A percentile compares a stretch with the other conserved stretches of the same genome.
Evolutionary conservation across 2,888 invertebrate genomes (phyloP).

Genomic region (Metacarcinus magister): DNA sequence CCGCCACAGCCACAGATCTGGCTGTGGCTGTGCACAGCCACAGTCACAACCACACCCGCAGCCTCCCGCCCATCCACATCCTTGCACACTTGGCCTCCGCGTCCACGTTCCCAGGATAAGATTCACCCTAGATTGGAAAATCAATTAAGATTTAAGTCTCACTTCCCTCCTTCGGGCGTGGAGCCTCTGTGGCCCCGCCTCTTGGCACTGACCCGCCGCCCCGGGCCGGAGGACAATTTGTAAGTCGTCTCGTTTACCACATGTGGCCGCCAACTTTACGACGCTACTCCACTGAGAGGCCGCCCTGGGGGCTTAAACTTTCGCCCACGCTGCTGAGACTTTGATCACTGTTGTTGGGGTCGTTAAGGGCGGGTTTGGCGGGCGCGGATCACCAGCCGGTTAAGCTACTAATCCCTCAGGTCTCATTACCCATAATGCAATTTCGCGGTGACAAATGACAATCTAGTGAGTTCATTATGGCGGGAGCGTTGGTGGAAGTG

Average conservation of each 20-base stretch:
- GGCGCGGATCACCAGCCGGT: neutral
- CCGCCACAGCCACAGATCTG: neutral
- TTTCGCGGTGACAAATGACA: constrained; percentile 82
- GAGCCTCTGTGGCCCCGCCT: constrained; percentile 18
- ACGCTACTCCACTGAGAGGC: constrained; percentile 62
- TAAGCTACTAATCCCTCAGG: constrained; percentile 26
- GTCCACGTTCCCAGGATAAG: neutral
- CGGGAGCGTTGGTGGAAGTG: constrained; percentile 75
- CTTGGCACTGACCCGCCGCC: constrained; percentile 64
- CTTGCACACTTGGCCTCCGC: neutral
- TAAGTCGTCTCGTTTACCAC: constrained; percentile 80
- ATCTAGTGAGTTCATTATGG: constrained; percentile 81
- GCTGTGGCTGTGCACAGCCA: too few species aligned
- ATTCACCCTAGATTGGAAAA: constrained; percentile 18
- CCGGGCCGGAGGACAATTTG: constrained; percentile 77
- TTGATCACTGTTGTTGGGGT: constrained; percentile 43
- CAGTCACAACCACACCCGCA: neutral
- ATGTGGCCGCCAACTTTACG: constrained; percentile 81
- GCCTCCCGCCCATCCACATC: neutral
- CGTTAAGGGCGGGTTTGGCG: constrained; percentile 43
- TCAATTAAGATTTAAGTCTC: neutral
- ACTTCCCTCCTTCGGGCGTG: neutral
- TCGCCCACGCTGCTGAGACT: neutral
- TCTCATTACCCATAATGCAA: constrained; percentile 82
- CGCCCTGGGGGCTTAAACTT: constrained; percentile 37